A percentile compares a stretch with the other conserved stretches of the same genome.
Conservation (phyloP, 1,140 invertebrate species). For the Aphelinus atriplicis region DNA sequence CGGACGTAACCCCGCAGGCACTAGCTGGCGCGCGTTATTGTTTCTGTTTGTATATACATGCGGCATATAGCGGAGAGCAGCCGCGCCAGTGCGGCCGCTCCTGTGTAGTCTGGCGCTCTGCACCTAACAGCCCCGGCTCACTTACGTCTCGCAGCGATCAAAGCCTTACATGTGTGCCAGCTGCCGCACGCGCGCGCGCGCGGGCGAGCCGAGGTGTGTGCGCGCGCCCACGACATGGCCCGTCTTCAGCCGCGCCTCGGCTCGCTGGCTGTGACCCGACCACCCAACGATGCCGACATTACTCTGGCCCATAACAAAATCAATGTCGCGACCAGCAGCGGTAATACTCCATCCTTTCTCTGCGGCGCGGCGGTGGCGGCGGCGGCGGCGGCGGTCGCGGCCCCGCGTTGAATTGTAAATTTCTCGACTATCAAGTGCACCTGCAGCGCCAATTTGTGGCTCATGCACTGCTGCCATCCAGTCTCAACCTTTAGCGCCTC, state of each 20-base stretch:
- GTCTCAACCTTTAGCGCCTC: constrained; percentile 9
- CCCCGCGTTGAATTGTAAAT: constrained; percentile 30
- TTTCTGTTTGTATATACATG: constrained; percentile 13
- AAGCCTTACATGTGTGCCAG: neutral
- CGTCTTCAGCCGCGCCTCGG: too few species aligned
- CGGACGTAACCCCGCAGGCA: constrained; percentile 14
- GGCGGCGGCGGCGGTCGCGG: neutral
- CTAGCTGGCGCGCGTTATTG: neutral
- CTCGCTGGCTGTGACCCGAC: neutral
- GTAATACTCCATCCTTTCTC: neutral
- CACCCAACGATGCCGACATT: constrained; percentile 6
- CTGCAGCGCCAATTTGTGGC: constrained; percentile 36
- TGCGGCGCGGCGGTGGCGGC: too few species aligned
- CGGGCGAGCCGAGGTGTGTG: too few species aligned
- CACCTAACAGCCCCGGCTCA: neutral
- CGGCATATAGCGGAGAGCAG: neutral
- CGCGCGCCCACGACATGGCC: too few species aligned
- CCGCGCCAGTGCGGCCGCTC: neutral
- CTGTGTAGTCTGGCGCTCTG: neutral
- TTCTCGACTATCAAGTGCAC: constrained; percentile 34
- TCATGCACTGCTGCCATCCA: neutral
- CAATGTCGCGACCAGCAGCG: constrained; percentile 33
- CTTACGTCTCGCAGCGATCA: neutral
- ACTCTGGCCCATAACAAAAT: constrained; percentile 28
- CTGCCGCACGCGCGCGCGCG: neutral